Conservation (phyloP, 2,888 invertebrate genomes). For the Caenorhabditis auriculariae region DNA sequence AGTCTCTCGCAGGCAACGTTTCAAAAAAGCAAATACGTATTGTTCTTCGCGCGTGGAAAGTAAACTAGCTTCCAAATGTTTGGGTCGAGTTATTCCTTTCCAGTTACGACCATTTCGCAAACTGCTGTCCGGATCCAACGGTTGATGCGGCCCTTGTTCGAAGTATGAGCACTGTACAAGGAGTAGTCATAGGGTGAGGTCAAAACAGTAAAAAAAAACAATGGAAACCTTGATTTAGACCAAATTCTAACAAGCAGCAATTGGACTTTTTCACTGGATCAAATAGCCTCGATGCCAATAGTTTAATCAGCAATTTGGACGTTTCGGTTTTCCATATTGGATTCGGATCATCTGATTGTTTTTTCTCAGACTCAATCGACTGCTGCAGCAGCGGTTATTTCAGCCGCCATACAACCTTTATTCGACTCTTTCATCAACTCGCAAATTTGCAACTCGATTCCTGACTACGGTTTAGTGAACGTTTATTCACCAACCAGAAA, state of each 20-base stretch:
- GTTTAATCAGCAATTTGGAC: slow-evolving; percentile 8
- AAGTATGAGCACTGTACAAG: slow-evolving; percentile 16
- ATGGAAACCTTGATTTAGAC: background rate
- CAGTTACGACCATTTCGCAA: slow-evolving; percentile 15
- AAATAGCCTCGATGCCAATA: slow-evolving; percentile 29
- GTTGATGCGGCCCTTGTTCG: slow-evolving; percentile 7
- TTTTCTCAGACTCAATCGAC: slow-evolving; percentile 3
- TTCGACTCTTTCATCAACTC: slow-evolving; percentile 16
- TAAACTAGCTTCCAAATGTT: too few relatives aligned
- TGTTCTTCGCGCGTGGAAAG: slow-evolving; percentile 26
- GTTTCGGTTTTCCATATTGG: background rate
- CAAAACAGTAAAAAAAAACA: background rate
- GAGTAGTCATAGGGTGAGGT: slow-evolving; percentile 15
- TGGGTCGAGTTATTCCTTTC: too few relatives aligned
- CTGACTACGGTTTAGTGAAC: slow-evolving; percentile 18
- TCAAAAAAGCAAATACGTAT: slow-evolving; percentile 17
- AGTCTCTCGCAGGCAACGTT: slow-evolving; percentile 3
- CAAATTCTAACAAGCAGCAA: slow-evolving; percentile 12
- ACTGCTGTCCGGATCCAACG: slow-evolving; percentile 23
- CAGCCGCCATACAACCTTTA: slow-evolving; percentile 12
- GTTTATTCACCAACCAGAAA: background rate
- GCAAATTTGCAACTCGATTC: slow-evolving; percentile 21
- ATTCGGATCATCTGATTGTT: background rate
- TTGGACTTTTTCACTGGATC: slow-evolving; percentile 29
- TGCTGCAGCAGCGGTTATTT: slow-evolving; percentile 6